Evolutionary conservation across 2,113 vertebrate genomes (phyloP), one percentile per base, ranked within the genome.

Genomic region (Pipra filicauda): DNA sequence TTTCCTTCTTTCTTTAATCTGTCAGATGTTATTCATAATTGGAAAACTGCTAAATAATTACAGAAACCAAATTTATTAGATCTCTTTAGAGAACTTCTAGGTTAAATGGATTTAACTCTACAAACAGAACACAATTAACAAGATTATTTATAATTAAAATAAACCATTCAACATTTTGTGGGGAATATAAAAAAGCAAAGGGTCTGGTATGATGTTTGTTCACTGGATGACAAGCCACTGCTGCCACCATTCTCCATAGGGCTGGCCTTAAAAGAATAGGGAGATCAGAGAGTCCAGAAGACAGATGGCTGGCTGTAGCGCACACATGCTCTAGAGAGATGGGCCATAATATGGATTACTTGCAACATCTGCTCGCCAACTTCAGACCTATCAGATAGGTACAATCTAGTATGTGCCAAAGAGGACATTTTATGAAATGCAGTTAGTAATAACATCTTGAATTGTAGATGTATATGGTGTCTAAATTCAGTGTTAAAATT

Each of bases 291-390:
- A 93, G 82, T 69, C 89, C 87, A 93, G 89, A 57, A 95, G 95
- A 54, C 95, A 97, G 96, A 95, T 97, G 96, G 87, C 77, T 85
- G 49, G 31, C 58, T 82, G 37, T 91, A 92, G 59, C 75, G 67
- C 71, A 86, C 57, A 30, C 49, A 64, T 65, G 66, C 94, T 93
- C 93, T 55, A 9, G 95, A 96, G 97, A 97, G 59, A 82, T 43
- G 43, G 37, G 58, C 72, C 55, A 43, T 89, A 33, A 71, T 91
- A 62, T 33, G 43, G 70, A 55, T 95, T 86, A 92, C 77, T 90
- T 95, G 80, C 76, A 97, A 95, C 94, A 97, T 97, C 96, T 97
- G 95, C 69, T 59, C 0, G 0, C 70, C 79, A 94, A 76, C 77
- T 90, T 80, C 27, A 85, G 75, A 89, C 49, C 52, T 94, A 18